Conservation (phyloP, 2,797 vertebrate species). For the Synaphobranchus kaupii region DNA sequence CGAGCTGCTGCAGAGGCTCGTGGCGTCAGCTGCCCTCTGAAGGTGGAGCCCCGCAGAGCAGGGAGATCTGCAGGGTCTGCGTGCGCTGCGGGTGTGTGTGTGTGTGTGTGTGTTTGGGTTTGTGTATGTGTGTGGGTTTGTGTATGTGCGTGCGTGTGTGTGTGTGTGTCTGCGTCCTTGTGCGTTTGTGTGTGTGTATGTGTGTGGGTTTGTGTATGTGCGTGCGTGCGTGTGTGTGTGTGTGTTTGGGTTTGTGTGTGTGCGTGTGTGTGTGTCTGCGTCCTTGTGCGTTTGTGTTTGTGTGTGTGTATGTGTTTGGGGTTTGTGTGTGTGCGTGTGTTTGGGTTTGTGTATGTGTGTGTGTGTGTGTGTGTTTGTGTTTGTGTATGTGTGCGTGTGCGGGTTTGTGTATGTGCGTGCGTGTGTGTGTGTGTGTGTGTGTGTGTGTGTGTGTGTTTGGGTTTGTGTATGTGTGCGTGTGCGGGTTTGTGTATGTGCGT, state of each 20-base stretch:
- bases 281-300: too few species aligned
- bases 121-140: slow-evolving; percentile 9
- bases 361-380: background rate
- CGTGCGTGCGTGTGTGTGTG: background rate
- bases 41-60: background rate
- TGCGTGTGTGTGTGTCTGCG: background rate
- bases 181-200: background rate
- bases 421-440: too few species aligned
- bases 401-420: too few species aligned
- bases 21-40: background rate
- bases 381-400: too few species aligned
- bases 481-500: too few species aligned
- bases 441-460: too few species aligned
- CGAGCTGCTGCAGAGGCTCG: background rate
- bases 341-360: too few species aligned
- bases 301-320: background rate
- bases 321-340: background rate
- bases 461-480: too few species aligned
- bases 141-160: background rate
- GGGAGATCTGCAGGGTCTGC: background rate
- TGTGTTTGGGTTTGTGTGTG: background rate
- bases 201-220: background rate
- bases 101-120: background rate
- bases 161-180: background rate
- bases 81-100: background rate